Evolutionary conservation across 2,797 vertebrate species (phyloP).

Genomic region (Lacerta bilineata): DNA sequence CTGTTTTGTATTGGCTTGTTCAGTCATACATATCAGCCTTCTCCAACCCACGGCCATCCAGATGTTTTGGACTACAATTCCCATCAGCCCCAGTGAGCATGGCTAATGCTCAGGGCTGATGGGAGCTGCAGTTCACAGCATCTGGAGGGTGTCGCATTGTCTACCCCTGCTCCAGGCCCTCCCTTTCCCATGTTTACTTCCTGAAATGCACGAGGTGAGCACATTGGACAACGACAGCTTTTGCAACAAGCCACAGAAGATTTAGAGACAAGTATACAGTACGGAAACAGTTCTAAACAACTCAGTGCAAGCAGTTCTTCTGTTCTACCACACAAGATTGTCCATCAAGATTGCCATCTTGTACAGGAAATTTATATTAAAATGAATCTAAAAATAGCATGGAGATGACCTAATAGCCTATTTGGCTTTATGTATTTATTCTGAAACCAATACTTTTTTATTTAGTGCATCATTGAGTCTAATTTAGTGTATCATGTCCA

Average conservation of each 20-base stretch:
- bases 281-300: not conserved
- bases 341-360: too few relatives aligned
- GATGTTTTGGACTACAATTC: not conserved
- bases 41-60: too few relatives aligned
- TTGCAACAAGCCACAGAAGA: not conserved
- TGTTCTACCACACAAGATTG: constrained; percentile 13
- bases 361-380: not conserved
- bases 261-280: not conserved
- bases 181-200: not conserved
- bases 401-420: constrained; percentile 35
- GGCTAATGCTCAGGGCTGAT: too few relatives aligned
- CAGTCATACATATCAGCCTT: not conserved
- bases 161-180: not conserved
- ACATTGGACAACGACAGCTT: not conserved
- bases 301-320: not conserved
- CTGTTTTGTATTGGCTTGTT: not conserved
- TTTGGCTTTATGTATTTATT: constrained; percentile 48
- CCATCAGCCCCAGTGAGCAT: too few relatives aligned
- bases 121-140: too few relatives aligned
- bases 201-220: not conserved
- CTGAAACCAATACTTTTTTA: constrained; percentile 43
- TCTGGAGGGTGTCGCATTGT: too few relatives aligned
- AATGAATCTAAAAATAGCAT: constrained; percentile 46
- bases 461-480: too few relatives aligned
- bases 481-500: not conserved